Percentiles rank a stretch among this genome's conserved stretches.
phyloP scores from a whole-genome alignment of 2,113 vertebrate genomes.

The Nibea coibor region DNA sequence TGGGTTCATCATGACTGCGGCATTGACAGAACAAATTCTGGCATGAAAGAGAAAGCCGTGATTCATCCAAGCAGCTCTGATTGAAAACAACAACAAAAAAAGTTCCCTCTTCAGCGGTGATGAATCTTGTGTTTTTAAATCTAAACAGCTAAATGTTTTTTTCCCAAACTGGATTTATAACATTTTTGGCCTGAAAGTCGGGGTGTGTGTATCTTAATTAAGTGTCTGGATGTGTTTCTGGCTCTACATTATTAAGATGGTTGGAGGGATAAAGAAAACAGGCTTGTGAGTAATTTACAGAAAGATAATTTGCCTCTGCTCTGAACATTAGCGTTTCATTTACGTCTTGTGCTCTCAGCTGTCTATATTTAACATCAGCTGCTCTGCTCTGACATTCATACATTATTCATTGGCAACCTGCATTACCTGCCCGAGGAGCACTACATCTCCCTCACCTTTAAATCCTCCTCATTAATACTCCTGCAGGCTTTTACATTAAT shows the following conservation, averaged over 20 bases:
- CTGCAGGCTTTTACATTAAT: slow-evolving; percentile 61
- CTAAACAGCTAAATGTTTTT: slow-evolving; percentile 8
- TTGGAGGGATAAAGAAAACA: slow-evolving; percentile 5
- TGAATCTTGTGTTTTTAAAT: slow-evolving; percentile 2
- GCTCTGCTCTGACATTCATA: slow-evolving; percentile 59
- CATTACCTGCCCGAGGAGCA: slow-evolving; percentile 64
- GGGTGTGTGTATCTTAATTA: slow-evolving; percentile 37
- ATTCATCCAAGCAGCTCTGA: neutral
- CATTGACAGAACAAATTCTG: neutral
- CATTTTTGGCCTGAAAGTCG: slow-evolving; percentile 28
- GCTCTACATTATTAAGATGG: slow-evolving; percentile 43
- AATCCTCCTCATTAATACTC: slow-evolving; percentile 57
- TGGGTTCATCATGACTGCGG: neutral
- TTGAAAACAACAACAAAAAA: neutral
- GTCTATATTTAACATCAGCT: slow-evolving; percentile 74
- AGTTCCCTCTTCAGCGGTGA: neutral
- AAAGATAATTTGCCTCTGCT: slow-evolving; percentile 56
- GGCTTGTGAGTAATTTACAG: slow-evolving; percentile 53
- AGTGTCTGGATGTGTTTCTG: slow-evolving; percentile 27
- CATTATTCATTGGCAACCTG: slow-evolving; percentile 66
- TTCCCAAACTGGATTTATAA: neutral
- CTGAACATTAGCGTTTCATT: slow-evolving; percentile 66
- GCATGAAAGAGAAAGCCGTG: neutral
- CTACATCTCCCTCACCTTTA: slow-evolving; percentile 61
- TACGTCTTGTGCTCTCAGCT: slow-evolving; percentile 53